Base-by-base conservation (phyloP, 2,888 invertebrate genomes). In the Palloptera scutellata region DNA sequence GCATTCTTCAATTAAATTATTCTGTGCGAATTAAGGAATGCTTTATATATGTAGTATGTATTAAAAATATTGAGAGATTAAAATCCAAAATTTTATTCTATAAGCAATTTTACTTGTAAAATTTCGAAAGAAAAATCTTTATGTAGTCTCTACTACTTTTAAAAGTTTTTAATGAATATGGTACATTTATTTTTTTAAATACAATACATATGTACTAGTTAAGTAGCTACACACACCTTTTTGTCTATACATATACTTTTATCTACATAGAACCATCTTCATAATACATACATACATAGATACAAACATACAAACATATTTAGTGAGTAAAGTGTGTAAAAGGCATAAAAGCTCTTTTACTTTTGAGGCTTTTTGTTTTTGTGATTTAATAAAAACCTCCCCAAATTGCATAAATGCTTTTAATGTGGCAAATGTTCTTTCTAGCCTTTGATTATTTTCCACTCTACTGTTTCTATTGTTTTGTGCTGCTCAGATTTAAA, bases 361-460 rank as follows among this genome's bases (percentile, higher is more conserved):
- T 60, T 8, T 48, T 30, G 30, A 30, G 2, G 30, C 30, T 30
- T 30, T 30, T 30, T 30, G 30, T 30, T 30, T 30, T 2, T 30
- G 30, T 30, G 30, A 30, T 30, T 30, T 30, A 30, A 30, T 30
- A 30, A 30, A 30, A 15, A 6, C 13, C 48, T 13, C 48, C 48
- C 51, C 20, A 69, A 70, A 69, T 69, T 63, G 69, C 66, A 70
- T 70, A 69, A 70, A 67, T 69, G 64, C 69, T 65, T 72, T 67
- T 69, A 69, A 64, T 67, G 64, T 65, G 70, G 67, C 72, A 70
- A 72, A 70, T 67, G 72, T 67, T 68, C 69, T 68, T 72, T 69
- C 70, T 69, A 67, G 65, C 62, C 67, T 71, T 69, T 73, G 73
- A 73, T 74, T 72, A 70, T 70, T 73, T 69, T 66, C 67, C 69